Conservation (phyloP, 37 sponge, comb jelly and placozoan genomes). For the Crambe crambe region DNA sequence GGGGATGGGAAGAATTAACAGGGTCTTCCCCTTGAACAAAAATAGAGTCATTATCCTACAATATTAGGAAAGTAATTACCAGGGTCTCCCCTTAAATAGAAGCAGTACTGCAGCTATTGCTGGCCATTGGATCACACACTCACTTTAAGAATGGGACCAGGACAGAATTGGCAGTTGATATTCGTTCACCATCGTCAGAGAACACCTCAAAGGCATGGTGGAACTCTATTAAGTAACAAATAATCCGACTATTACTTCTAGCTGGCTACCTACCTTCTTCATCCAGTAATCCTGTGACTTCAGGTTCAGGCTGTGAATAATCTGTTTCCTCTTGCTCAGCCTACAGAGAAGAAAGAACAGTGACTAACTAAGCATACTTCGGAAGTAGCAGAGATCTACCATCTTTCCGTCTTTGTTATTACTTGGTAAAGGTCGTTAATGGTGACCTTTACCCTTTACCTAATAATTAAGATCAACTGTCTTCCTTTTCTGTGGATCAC, state of each 20-base stretch:
- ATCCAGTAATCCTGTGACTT: background rate
- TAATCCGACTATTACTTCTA: background rate
- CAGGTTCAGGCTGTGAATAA: background rate
- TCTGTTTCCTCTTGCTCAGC: constrained; percentile 33
- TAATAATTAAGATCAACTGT: too few species aligned
- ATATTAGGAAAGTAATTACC: background rate
- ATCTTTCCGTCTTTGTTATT: too few species aligned
- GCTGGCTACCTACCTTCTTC: constrained; percentile 10
- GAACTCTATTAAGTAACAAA: constrained; percentile 27
- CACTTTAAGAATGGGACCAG: constrained; percentile 46
- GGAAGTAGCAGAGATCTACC: too few species aligned
- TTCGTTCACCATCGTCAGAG: background rate
- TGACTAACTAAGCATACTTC: too few species aligned
- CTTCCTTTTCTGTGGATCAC: too few species aligned
- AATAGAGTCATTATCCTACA: too few species aligned
- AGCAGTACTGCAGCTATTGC: background rate
- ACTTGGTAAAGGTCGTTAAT: too few species aligned
- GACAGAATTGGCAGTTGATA: constrained; percentile 24
- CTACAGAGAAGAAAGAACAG: background rate
- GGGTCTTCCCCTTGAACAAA: too few species aligned
- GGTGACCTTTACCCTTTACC: too few species aligned
- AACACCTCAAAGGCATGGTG: constrained; percentile 47
- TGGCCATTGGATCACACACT: background rate
- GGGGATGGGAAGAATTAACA: background rate
- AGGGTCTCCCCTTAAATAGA: background rate